phyloP scores from a whole-genome alignment of 2,888 invertebrate genomes.

The Conops quadrifasciatus region DNA sequence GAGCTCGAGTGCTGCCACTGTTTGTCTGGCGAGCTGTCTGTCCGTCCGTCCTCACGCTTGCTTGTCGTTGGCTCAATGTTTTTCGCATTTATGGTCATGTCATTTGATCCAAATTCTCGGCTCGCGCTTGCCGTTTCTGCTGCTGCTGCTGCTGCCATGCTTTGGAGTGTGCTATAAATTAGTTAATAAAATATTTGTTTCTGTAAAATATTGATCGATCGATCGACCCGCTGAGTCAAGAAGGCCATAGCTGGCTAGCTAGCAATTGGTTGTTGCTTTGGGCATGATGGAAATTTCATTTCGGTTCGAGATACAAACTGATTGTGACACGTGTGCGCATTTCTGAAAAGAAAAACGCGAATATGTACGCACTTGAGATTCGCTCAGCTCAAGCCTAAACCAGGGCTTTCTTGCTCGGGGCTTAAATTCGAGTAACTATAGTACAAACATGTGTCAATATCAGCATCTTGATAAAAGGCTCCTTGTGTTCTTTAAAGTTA shows the following conservation, averaged over 20 bases:
- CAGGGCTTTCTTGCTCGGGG: too few relatives aligned
- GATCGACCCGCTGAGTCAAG: neutral
- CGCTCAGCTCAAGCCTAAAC: too few relatives aligned
- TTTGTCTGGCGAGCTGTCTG: neutral
- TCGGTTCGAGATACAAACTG: neutral
- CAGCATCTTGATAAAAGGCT: too few relatives aligned
- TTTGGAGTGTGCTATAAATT: conserved; percentile 63
- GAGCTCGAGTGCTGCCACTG: neutral
- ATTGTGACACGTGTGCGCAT: neutral
- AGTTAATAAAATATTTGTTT: conserved; percentile 59
- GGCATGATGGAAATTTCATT: neutral
- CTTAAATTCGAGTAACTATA: too few relatives aligned
- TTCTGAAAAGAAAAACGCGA: neutral
- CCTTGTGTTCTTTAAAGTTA: too few relatives aligned
- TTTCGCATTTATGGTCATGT: conserved; percentile 29
- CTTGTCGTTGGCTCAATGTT: conserved; percentile 3
- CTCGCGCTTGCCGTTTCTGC: conserved; percentile 15
- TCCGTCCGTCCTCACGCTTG: neutral
- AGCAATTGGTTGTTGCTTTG: too few relatives aligned
- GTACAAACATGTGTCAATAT: too few relatives aligned
- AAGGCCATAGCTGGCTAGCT: too few relatives aligned
- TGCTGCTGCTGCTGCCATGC: conserved; percentile 4
- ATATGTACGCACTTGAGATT: too few relatives aligned
- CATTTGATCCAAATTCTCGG: conserved; percentile 33
- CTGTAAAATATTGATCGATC: conserved; percentile 45